phyloP scores from a whole-genome alignment of 2,888 invertebrate species.

The Mongoloraphidia duomilia region DNA sequence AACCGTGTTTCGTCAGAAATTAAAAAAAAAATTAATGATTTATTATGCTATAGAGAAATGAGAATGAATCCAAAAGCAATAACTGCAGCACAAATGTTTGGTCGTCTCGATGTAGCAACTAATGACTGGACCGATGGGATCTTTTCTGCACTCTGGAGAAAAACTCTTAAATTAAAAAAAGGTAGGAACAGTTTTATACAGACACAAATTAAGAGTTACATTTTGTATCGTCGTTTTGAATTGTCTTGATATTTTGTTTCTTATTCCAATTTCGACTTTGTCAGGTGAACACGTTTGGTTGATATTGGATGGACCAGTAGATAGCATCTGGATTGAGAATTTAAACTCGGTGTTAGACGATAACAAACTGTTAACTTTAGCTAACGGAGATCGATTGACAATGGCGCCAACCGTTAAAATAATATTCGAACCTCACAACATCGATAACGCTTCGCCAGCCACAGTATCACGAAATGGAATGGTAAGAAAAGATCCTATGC shows the following conservation, averaged over 20 bases:
- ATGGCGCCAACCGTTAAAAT: constrained; percentile 93
- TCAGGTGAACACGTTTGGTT: constrained; percentile 82
- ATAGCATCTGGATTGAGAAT: constrained; percentile 97
- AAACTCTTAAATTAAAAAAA: constrained; percentile 77
- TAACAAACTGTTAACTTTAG: constrained; percentile 86
- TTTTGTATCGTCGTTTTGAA: too few relatives aligned
- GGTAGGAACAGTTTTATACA: constrained; percentile 26
- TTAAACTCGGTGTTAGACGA: constrained; percentile 94
- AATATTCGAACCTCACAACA: constrained; percentile 93
- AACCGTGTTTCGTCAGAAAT: too few relatives aligned
- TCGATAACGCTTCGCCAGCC: constrained; percentile 94
- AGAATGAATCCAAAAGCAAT: constrained; percentile 98
- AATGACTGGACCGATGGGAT: constrained; percentile 99
- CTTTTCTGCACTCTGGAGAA: constrained; percentile 91
- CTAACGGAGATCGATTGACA: constrained; percentile 86
- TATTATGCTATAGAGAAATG: constrained; percentile 52
- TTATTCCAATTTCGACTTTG: constrained; percentile 4
- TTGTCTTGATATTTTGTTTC: neutral
- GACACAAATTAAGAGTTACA: neutral
- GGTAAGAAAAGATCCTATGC: constrained; percentile 20
- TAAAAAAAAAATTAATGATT: constrained; percentile 4
- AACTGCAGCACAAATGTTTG: constrained; percentile 96
- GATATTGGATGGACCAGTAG: constrained; percentile 90
- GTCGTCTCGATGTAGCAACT: constrained; percentile 87
- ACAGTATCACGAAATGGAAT: constrained; percentile 89